Percentiles rank a stretch among this genome's conserved stretches.
Conservation (phyloP, 1,140 invertebrate species). For the Triops cancriformis region DNA sequence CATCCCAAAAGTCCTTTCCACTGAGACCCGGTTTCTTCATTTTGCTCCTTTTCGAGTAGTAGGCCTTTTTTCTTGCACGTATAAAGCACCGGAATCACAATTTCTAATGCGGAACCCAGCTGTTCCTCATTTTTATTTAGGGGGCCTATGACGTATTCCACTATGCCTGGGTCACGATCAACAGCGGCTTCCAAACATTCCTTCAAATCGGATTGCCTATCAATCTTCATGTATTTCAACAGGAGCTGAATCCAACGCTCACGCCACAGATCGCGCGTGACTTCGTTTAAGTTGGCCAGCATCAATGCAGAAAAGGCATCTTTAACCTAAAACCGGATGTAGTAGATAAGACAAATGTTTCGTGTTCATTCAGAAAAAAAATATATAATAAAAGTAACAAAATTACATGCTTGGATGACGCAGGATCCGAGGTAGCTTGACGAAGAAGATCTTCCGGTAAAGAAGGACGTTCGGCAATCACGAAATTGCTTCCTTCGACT, state of each 20-base stretch:
- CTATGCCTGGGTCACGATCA: neutral
- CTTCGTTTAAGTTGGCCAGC: neutral
- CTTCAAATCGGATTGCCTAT: neutral
- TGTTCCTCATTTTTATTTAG: neutral
- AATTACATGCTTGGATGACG: neutral
- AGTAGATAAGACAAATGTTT: neutral
- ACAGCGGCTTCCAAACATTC: neutral
- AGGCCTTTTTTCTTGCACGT: neutral
- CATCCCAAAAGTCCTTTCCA: constrained; percentile 40
- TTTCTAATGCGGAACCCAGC: neutral
- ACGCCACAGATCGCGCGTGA: neutral
- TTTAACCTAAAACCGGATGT: neutral
- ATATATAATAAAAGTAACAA: too few relatives aligned
- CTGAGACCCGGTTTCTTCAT: constrained; percentile 17
- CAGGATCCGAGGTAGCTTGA: neutral
- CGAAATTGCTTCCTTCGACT: neutral
- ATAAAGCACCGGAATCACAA: neutral
- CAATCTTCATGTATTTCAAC: neutral
- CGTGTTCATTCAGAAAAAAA: neutral
- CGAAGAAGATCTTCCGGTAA: neutral
- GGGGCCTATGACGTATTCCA: neutral
- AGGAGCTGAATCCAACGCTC: neutral
- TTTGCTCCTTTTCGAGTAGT: neutral
- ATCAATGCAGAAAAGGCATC: neutral
- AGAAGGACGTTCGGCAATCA: neutral